These are phyloP conservation scores for Sebastes matsubarae DNA, from an alignment of 2,797 vertebrate genomes.

Conservation along the genomic window DNA sequence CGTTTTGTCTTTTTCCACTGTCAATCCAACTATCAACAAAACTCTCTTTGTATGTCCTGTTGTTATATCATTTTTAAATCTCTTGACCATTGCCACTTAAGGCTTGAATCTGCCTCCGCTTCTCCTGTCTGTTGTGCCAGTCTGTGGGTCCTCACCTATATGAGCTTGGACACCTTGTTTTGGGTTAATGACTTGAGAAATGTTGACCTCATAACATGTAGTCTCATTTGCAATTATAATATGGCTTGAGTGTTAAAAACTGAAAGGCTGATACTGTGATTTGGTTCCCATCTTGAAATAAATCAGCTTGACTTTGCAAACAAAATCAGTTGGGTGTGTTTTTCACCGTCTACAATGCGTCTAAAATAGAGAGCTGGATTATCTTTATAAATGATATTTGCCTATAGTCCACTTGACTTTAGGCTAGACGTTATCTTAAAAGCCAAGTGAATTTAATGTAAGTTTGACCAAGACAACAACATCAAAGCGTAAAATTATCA, in stretches of 20 bases:
- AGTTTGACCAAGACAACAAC: neutral
- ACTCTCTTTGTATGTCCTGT: neutral
- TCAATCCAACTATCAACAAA: neutral
- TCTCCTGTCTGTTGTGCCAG: neutral
- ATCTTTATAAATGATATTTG: neutral
- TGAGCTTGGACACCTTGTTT: neutral
- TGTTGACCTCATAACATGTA: neutral
- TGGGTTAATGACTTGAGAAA: conserved; percentile 11
- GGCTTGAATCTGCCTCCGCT: neutral
- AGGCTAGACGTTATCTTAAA: neutral
- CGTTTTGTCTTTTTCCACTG: neutral
- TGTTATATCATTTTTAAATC: neutral
- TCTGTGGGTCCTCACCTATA: neutral
- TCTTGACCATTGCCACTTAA: neutral
- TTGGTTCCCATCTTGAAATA: conserved; percentile 1
- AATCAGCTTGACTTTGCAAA: neutral
- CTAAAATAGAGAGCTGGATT: neutral
- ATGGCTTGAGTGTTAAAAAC: neutral
- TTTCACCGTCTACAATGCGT: neutral
- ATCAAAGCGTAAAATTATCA: neutral
- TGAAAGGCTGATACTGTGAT: neutral
- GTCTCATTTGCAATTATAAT: conserved; percentile 30
- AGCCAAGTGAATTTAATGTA: neutral
- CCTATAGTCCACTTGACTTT: neutral
- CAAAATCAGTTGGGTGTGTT: neutral